These are phyloP conservation scores for Eremobia ochroleuca DNA, from an alignment of 2,888 invertebrate genomes.

Conservation along the genomic window DNA sequence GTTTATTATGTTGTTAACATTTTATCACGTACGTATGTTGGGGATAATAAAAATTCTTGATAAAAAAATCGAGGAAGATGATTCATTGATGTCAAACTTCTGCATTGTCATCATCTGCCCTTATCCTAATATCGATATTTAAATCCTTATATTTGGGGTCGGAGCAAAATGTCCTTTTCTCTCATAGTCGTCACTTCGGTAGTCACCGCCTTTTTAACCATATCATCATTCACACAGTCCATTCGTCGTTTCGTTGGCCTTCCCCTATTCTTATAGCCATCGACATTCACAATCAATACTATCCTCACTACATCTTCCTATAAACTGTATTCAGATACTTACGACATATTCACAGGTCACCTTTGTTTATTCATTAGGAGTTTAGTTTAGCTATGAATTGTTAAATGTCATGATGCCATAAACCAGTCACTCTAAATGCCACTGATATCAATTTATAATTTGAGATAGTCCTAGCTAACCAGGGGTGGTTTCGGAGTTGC, in stretches of 20 bases:
- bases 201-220: no score
- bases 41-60: slow-evolving; percentile 25
- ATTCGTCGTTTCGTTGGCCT: no score
- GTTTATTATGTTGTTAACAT: slow-evolving; percentile 35
- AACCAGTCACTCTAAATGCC: background rate
- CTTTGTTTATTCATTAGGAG: background rate
- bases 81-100: background rate
- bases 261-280: no score
- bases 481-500: no score
- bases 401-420: background rate
- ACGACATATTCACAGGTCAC: background rate
- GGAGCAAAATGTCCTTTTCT: no score
- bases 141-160: no score
- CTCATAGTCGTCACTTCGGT: no score
- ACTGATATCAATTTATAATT: background rate
- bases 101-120: background rate
- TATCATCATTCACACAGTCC: no score
- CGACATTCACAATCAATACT: no score
- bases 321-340: background rate
- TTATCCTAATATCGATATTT: no score
- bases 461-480: background rate
- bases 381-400: background rate
- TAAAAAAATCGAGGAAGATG: background rate
- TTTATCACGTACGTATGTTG: slow-evolving; percentile 1
- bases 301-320: background rate